A percentile compares a stretch with the other conserved stretches of the same genome.
Evolutionary conservation across 2,888 invertebrate genomes (phyloP).

Genomic region (Calameuta idolon): DNA sequence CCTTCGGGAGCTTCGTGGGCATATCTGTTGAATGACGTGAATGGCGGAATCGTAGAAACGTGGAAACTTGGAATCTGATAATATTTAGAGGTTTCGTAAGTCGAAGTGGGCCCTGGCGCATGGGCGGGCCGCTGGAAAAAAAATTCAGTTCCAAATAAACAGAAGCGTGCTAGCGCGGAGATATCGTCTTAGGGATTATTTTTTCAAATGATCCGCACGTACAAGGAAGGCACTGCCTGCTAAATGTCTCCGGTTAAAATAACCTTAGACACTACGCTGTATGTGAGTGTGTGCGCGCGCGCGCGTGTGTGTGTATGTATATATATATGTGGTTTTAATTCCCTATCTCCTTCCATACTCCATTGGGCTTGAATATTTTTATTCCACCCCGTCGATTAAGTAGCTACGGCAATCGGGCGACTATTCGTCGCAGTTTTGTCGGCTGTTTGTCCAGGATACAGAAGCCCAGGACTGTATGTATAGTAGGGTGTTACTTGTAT

Average conservation of each 20-base stretch:
- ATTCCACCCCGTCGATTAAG: not conserved
- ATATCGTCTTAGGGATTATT: conserved; percentile 38
- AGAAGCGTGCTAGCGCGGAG: conserved; percentile 6
- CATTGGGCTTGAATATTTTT: not conserved
- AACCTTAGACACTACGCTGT: not conserved
- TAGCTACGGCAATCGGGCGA: not conserved
- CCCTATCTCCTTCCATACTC: not conserved
- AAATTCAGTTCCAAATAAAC: conserved; percentile 20
- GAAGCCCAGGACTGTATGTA: not conserved
- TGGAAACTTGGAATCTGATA: conserved; percentile 45
- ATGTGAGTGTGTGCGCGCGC: too few species aligned
- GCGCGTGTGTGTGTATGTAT: too few species aligned
- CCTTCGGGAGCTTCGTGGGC: too few species aligned
- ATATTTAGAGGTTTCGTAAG: conserved; percentile 54
- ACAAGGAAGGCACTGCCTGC: conserved; percentile 33
- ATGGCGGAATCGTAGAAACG: too few species aligned
- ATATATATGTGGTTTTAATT: not conserved
- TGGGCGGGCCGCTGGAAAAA: conserved; percentile 27
- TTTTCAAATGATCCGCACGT: conserved; percentile 41
- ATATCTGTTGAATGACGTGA: too few species aligned
- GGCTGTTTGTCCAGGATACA: not conserved
- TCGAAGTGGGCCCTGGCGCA: conserved; percentile 43
- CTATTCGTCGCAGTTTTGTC: not conserved
- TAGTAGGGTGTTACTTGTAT: not conserved
- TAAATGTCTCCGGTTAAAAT: conserved; percentile 32